Evolutionary conservation across 2,113 vertebrate species (phyloP), one percentile per base, ranked within the genome.

Genomic region (Cinclus cinclus): DNA sequence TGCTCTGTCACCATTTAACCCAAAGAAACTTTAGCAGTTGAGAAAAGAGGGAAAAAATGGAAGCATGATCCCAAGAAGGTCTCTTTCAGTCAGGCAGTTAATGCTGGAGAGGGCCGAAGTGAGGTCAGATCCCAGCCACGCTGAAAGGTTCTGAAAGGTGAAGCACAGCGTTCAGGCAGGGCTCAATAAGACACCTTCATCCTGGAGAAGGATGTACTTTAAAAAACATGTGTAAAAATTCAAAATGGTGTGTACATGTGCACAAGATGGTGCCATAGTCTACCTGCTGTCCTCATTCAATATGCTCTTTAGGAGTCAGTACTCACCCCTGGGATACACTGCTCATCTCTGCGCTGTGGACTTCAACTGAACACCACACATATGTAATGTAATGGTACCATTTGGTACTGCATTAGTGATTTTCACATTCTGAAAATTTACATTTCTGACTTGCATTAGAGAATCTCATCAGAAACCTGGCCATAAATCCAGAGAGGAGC

Each of bases 241-340:
- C 67, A n/a, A 73, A 30, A 70, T 16, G 63, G 44, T 18, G 28
- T 0, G 0, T 47, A 4, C 16, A 14, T 1, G 14, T 28, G n/a
- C 31, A 28, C 25, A 25, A 17, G 2, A 0, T 44, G n/a, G 11
- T 53, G 30, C 31, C 1, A 0, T 37, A 22, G 28, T 23, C 53
- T 33, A 5, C 4, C 6, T 49, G 33, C 5, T 58, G 28, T 73
- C 53, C 46, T 65, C 58, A 18, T 30, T 49, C 28, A 33, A 1
- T 11, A 19, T 0, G 0, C 11, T 86, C 8, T 25, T 69, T n/a
- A 77, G 50, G 49, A 83, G 30, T 46, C 19, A 56, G 3, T 55
- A 41, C 13, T 70, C 7, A 3, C 5, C 9, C 35, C 58, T 64
- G n/a, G 46, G 41, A 56, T 22, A 22, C 22, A 53, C 21, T 31